A percentile compares a stretch with the other conserved stretches of the same genome.
phyloP scores from a whole-genome alignment of 2,888 invertebrate genomes.

The Calliopum simillimum region DNA sequence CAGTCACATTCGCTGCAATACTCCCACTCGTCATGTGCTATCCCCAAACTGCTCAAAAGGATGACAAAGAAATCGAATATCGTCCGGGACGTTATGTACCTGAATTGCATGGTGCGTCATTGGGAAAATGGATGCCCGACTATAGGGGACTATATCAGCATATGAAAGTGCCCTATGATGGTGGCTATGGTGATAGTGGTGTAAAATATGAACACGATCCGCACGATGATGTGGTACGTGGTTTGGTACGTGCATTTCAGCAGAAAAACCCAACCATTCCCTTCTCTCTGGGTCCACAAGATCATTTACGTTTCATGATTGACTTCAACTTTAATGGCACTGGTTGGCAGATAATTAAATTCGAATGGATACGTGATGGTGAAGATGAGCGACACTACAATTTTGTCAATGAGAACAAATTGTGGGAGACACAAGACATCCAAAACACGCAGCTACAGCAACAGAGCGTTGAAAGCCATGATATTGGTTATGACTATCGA shows the following conservation, averaged over 20 bases:
- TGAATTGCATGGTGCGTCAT: slow-evolving; percentile 59
- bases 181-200: slow-evolving; percentile 69
- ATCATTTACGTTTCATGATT: slow-evolving; percentile 60
- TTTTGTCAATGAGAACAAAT: slow-evolving; percentile 71
- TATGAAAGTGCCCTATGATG: slow-evolving; percentile 69
- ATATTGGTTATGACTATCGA: no score
- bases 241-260: slow-evolving; percentile 41
- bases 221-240: slow-evolving; percentile 24
- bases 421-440: slow-evolving; percentile 51
- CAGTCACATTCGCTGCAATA: neutral
- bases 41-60: neutral
- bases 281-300: slow-evolving; percentile 52
- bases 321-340: slow-evolving; percentile 60
- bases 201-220: slow-evolving; percentile 61
- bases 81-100: slow-evolving; percentile 56
- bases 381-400: slow-evolving; percentile 54
- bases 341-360: slow-evolving; percentile 64
- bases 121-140: slow-evolving; percentile 71
- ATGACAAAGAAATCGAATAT: no score
- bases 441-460: no score
- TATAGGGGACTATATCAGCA: slow-evolving; percentile 71
- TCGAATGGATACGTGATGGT: slow-evolving; percentile 61
- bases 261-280: slow-evolving; percentile 1
- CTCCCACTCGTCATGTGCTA: neutral
- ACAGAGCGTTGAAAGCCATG: no score